Percentiles rank a stretch among this genome's conserved stretches.
These are phyloP conservation scores for Dicerorhinus sumatrensis DNA, from an alignment of 2,113 vertebrate species.

Conservation along the genomic window DNA sequence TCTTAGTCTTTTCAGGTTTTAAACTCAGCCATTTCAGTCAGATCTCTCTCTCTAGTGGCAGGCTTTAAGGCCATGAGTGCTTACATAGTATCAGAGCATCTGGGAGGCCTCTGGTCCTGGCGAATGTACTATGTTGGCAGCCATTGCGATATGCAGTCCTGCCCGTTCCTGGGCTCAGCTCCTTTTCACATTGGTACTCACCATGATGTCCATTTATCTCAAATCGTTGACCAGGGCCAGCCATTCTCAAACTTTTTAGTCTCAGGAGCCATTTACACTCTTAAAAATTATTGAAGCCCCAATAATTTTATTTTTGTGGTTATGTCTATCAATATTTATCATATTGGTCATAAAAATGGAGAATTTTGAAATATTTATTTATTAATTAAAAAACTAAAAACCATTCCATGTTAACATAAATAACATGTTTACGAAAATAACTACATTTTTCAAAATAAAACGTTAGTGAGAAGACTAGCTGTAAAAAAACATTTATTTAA, in stretches of 20 bases:
- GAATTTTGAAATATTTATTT: conserved; percentile 15
- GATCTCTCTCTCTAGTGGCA: not conserved
- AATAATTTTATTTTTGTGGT: not conserved
- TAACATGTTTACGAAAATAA: conserved; percentile 31
- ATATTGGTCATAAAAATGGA: not conserved
- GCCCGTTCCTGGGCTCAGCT: not conserved
- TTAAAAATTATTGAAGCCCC: not conserved
- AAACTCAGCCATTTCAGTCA: not conserved
- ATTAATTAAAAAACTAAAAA: conserved; percentile 33
- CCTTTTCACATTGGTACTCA: not conserved
- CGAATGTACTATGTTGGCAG: not conserved
- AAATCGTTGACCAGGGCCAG: not conserved
- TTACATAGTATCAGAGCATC: no score
- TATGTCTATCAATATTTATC: conserved; percentile 17
- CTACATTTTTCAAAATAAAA: conserved; percentile 57
- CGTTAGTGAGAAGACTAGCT: not conserved
- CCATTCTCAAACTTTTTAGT: not conserved
- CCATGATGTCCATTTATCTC: not conserved
- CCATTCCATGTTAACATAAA: not conserved
- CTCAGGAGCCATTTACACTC: conserved; percentile 3
- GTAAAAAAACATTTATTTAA: not conserved
- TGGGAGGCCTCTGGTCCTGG: not conserved
- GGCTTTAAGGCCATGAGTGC: not conserved
- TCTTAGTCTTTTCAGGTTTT: conserved; percentile 24
- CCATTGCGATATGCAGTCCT: not conserved